Conservation (phyloP, 2,888 invertebrate species). For the Octonoba sinensis region DNA sequence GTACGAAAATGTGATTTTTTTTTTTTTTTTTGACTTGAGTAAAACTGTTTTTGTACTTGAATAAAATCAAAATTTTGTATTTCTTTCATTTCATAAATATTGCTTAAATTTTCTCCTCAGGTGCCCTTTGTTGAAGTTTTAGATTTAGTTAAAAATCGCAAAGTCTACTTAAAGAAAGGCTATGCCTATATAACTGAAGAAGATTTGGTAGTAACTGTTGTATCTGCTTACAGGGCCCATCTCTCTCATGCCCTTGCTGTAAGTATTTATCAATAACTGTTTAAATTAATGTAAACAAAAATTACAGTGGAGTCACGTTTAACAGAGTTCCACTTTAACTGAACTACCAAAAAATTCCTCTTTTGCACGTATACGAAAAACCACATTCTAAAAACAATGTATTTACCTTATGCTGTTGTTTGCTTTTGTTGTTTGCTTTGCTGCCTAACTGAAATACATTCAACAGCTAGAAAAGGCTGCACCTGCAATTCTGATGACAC, state of each 20-base stretch:
- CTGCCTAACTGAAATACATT: too few species aligned
- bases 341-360: too few species aligned
- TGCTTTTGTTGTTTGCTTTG: too few species aligned
- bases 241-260: conserved; percentile 78
- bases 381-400: too few species aligned
- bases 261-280: conserved; percentile 8
- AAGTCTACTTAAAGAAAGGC: conserved; percentile 84
- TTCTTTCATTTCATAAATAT: neutral
- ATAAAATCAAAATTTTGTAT: neutral
- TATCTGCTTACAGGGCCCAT: conserved; percentile 80
- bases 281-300: neutral
- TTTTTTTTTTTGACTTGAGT: neutral
- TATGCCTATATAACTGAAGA: conserved; percentile 87
- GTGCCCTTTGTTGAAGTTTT: conserved; percentile 88
- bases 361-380: too few species aligned
- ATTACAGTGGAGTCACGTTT: neutral
- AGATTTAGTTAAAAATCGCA: conserved; percentile 84
- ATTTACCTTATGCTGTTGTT: too few species aligned
- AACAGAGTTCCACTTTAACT: neutral
- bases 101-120: conserved; percentile 72
- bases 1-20: neutral
- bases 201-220: conserved; percentile 87
- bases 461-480: too few species aligned
- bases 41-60: neutral
- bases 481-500: too few species aligned